Evolutionary conservation across 1,140 invertebrate species (phyloP).

Genomic region (Apis mellifera): Amel_HAv3.1 CM009941.2:254501-255000

Average conservation of each 20-base stretch:
- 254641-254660: not conserved
- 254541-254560: too few species aligned
- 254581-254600: too few species aligned
- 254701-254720: not conserved
- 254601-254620: too few species aligned
- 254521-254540: too few species aligned
- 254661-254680: not conserved
- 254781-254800: constrained; percentile 44
- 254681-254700: not conserved
- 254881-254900: constrained; percentile 68
- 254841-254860: constrained; percentile 52
- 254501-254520: too few species aligned
- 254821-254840: constrained; percentile 60
- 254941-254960: constrained; percentile 34
- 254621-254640: not conserved
- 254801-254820: constrained; percentile 42
- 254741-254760: constrained; percentile 27
- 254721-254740: constrained; percentile 20
- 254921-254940: constrained; percentile 65
- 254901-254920: constrained; percentile 61
- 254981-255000: not conserved
- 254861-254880: constrained; percentile 53
- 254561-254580: too few species aligned
- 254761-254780: constrained; percentile 16
- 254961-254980: not conserved